Percentiles rank a stretch among this genome's conserved stretches.
Conservation (phyloP, 2,113 vertebrate species). For the Dicaeum eximium region DNA sequence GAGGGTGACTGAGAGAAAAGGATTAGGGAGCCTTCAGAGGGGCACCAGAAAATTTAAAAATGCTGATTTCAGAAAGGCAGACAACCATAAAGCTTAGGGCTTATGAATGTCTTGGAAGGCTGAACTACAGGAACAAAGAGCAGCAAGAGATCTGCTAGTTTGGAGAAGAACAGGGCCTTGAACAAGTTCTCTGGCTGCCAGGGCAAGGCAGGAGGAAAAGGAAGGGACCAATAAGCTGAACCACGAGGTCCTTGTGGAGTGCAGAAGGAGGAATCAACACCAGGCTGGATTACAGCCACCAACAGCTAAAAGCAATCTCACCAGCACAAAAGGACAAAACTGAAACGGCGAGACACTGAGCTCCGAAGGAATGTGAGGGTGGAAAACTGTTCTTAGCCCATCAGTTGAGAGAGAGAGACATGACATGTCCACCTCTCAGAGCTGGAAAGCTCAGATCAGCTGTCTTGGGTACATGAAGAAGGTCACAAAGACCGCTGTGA, state of each 20-base stretch:
- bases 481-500: neutral
- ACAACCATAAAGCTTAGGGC: neutral
- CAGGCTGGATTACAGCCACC: neutral
- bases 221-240: neutral
- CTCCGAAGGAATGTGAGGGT: neutral
- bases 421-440: neutral
- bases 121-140: neutral
- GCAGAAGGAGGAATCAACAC: neutral
- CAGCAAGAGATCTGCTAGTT: neutral
- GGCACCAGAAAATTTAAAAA: neutral
- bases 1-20: neutral
- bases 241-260: neutral
- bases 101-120: neutral
- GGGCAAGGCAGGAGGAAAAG: neutral
- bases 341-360: neutral
- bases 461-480: neutral
- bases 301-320: neutral
- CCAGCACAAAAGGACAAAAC: neutral
- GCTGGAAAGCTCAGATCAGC: neutral
- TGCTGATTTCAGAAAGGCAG: neutral
- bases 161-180: neutral
- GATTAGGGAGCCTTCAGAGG: neutral
- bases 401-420: neutral
- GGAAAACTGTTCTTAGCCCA: neutral
- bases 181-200: neutral